A percentile compares a stretch with the other conserved stretches of the same genome.
phyloP scores from a whole-genome alignment of 35 echinoderm and acorn worm species.

The Lytechinus variegatus region DNA sequence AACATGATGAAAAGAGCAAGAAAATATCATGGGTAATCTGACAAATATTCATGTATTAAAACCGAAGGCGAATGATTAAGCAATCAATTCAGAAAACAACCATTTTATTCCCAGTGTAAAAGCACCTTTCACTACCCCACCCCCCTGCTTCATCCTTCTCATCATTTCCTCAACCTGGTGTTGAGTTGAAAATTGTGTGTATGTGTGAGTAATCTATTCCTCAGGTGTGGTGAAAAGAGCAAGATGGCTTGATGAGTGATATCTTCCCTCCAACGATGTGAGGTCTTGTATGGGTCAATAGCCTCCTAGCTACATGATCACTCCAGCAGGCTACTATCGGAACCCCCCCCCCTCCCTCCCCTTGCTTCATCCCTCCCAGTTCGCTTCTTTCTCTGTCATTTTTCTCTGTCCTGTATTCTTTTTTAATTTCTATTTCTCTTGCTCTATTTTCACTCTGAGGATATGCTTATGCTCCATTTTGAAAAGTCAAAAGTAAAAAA shows the following conservation, averaged over 20 bases:
- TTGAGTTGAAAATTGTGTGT: background rate
- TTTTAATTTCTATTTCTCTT: background rate
- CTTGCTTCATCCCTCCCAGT: background rate
- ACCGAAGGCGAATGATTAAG: too few relatives aligned
- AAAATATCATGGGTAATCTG: too few relatives aligned
- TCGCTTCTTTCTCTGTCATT: background rate
- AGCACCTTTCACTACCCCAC: background rate
- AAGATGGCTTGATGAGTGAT: conserved; percentile 1
- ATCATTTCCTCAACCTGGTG: background rate
- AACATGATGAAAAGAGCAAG: too few relatives aligned
- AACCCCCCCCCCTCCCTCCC: background rate
- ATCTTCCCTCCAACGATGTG: background rate
- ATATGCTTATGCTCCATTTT: too few relatives aligned
- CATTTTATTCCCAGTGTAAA: too few relatives aligned
- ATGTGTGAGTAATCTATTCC: conserved; percentile 32
- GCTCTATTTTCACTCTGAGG: background rate
- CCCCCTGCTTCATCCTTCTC: background rate
- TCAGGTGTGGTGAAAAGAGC: conserved; percentile 10
- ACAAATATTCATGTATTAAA: too few relatives aligned
- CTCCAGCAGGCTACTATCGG: background rate
- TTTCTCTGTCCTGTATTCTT: background rate
- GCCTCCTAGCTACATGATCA: conserved; percentile 4
- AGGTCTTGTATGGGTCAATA: conserved; percentile 36
- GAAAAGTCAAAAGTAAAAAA: too few relatives aligned
- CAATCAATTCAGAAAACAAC: too few relatives aligned